These are phyloP conservation scores for Perccottus glenii DNA, from an alignment of 2,113 vertebrate genomes.

Conservation along the genomic window DNA sequence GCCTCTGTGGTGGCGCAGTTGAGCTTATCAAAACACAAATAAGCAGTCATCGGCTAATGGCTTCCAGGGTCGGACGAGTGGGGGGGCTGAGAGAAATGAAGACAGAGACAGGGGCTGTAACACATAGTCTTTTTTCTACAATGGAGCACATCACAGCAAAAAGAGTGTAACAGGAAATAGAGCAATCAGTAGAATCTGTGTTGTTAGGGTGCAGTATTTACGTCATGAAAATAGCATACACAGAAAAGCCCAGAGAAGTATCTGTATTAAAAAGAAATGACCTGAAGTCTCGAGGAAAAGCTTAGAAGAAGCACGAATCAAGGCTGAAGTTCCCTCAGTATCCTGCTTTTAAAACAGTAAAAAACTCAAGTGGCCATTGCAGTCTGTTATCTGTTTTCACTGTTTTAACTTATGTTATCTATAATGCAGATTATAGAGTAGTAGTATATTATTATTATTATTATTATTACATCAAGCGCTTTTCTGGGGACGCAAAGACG, in stretches of 20 bases:
- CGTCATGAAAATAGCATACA: slow-evolving; percentile 20
- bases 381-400: slow-evolving; percentile 24
- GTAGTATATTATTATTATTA: no score
- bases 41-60: slow-evolving; percentile 69
- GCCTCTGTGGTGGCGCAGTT: slow-evolving; percentile 57
- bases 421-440: no score
- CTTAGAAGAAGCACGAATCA: slow-evolving; percentile 10
- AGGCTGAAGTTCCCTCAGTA: slow-evolving; percentile 41
- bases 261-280: slow-evolving; percentile 20
- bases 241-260: slow-evolving; percentile 22
- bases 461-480: no score
- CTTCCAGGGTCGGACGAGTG: slow-evolving; percentile 52
- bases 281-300: slow-evolving; percentile 10
- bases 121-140: no score
- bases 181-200: slow-evolving; percentile 19
- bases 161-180: slow-evolving; percentile 16
- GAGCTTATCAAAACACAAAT: slow-evolving; percentile 72
- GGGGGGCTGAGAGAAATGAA: slow-evolving; percentile 1
- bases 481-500: no score
- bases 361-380: neutral
- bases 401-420: no score
- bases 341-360: slow-evolving; percentile 38
- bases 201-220: slow-evolving; percentile 14
- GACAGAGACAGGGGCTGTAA: no score
- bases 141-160: slow-evolving; percentile 5